These are phyloP conservation scores for Chrysina gloriosa DNA, from an alignment of 2,888 invertebrate species.

Conservation along the genomic window DNA sequence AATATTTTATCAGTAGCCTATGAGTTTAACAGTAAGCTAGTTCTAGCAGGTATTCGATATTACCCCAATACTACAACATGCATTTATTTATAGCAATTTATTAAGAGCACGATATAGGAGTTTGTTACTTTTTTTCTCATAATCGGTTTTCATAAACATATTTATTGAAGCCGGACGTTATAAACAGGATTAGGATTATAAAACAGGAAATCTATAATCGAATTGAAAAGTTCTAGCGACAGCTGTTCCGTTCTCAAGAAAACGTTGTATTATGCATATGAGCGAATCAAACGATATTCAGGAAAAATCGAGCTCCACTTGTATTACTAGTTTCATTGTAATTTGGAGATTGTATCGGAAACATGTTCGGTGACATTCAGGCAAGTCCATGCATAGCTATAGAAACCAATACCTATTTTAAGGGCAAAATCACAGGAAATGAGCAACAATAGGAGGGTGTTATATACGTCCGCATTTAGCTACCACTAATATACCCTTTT, in stretches of 20 bases:
- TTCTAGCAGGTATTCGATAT: no score
- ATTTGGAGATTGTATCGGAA: slow-evolving; percentile 30
- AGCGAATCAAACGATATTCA: slow-evolving; percentile 45
- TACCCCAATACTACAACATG: no score
- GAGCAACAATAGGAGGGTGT: slow-evolving; percentile 42
- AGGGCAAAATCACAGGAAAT: slow-evolving; percentile 47
- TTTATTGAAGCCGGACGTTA: slow-evolving; percentile 19
- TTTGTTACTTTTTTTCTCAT: neutral
- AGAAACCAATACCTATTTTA: slow-evolving; percentile 44
- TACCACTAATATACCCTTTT: slow-evolving; percentile 34
- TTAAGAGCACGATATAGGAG: slow-evolving; percentile 13
- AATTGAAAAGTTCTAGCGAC: slow-evolving; percentile 11
- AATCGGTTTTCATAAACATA: slow-evolving; percentile 24
- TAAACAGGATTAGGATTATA: slow-evolving; percentile 37
- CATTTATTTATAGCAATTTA: no score
- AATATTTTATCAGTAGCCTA: no score
- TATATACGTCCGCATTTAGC: slow-evolving; percentile 26
- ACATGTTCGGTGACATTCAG: slow-evolving; percentile 44
- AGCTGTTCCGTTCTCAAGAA: slow-evolving; percentile 32
- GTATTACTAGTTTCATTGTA: slow-evolving; percentile 32
- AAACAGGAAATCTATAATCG: slow-evolving; percentile 41
- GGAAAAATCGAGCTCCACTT: slow-evolving; percentile 47
- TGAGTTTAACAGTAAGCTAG: no score
- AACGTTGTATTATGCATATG: slow-evolving; percentile 38
- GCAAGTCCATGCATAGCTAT: slow-evolving; percentile 40